These are phyloP conservation scores for Notolepis coatsorum DNA, from an alignment of 2,797 vertebrate genomes.

Conservation along the genomic window DNA sequence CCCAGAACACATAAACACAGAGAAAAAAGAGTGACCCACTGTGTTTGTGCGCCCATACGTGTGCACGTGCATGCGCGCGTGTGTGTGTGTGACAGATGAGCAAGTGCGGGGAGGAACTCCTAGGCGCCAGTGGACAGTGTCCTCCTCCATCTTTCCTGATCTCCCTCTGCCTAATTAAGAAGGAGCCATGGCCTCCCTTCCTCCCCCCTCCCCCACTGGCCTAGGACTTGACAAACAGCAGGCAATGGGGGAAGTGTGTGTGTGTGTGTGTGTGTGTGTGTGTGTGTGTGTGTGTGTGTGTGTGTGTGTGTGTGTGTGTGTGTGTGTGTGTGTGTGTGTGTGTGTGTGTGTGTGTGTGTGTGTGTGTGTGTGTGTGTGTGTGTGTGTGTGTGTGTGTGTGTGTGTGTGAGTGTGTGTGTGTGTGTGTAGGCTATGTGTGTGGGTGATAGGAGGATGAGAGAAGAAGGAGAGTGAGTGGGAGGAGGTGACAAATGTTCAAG, in stretches of 20 bases:
- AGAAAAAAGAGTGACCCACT: no score
- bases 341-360: constrained; percentile 1
- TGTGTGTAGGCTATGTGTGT: constrained; percentile 33
- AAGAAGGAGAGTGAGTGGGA: background rate
- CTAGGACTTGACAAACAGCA: constrained; percentile 42
- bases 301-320: background rate
- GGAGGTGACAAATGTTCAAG: no score
- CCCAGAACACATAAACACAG: no score
- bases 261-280: constrained; percentile 4
- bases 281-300: background rate
- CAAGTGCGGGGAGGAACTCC: constrained; percentile 51
- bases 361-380: background rate
- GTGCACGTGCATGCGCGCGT: background rate
- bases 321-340: background rate
- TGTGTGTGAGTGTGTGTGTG: constrained; percentile 19
- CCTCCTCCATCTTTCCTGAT: constrained; percentile 68
- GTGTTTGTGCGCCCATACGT: background rate
- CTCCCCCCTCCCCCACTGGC: constrained; percentile 22
- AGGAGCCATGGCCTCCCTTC: constrained; percentile 28
- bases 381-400: constrained; percentile 30
- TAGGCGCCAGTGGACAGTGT: constrained; percentile 72
- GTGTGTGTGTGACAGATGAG: constrained; percentile 44
- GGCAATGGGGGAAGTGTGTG: constrained; percentile 1
- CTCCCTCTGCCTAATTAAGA: constrained; percentile 68
- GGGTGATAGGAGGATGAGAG: background rate